Conservation (phyloP, 2,113 vertebrate genomes). For the Colistium nudipinnis region DNA sequence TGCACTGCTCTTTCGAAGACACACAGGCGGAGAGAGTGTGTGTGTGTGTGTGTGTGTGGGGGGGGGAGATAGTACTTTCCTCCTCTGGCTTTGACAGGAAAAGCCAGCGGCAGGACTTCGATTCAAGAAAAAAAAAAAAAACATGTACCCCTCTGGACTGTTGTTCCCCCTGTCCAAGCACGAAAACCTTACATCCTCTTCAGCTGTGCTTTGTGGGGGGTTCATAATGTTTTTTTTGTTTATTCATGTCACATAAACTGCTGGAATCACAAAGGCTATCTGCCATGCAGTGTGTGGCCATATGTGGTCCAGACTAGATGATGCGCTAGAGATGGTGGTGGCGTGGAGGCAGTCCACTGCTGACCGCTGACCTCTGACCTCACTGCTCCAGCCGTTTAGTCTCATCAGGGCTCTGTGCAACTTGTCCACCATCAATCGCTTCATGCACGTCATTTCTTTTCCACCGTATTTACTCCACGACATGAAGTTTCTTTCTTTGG, state of each 20-base stretch:
- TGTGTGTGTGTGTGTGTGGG: constrained; percentile 14
- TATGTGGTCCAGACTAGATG: constrained; percentile 25
- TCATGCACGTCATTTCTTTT: constrained; percentile 4
- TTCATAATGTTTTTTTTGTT: constrained; percentile 36
- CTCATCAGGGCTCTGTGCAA: not conserved
- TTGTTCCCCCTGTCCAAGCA: constrained; percentile 64
- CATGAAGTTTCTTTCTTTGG: constrained; percentile 21
- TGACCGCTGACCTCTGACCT: not conserved
- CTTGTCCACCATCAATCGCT: constrained; percentile 19
- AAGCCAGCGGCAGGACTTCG: constrained; percentile 62
- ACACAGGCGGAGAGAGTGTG: constrained; percentile 49
- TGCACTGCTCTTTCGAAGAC: constrained; percentile 66
- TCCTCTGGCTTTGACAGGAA: constrained; percentile 71
- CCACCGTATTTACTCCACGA: not conserved
- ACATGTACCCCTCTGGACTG: constrained; percentile 60
- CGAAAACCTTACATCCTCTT: constrained; percentile 63
- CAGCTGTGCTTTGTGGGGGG: constrained; percentile 52
- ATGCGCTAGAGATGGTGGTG: constrained; percentile 36
- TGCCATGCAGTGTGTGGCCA: constrained; percentile 55
- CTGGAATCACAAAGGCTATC: constrained; percentile 62
- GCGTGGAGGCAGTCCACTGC: constrained; percentile 3
- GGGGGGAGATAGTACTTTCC: constrained; percentile 46
- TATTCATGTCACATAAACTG: constrained; percentile 71
- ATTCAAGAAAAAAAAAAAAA: constrained; percentile 54
- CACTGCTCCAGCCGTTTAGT: not conserved